These are phyloP conservation scores for Micrasema minimum DNA, from an alignment of 1,140 invertebrate species.

Conservation along the genomic window DNA sequence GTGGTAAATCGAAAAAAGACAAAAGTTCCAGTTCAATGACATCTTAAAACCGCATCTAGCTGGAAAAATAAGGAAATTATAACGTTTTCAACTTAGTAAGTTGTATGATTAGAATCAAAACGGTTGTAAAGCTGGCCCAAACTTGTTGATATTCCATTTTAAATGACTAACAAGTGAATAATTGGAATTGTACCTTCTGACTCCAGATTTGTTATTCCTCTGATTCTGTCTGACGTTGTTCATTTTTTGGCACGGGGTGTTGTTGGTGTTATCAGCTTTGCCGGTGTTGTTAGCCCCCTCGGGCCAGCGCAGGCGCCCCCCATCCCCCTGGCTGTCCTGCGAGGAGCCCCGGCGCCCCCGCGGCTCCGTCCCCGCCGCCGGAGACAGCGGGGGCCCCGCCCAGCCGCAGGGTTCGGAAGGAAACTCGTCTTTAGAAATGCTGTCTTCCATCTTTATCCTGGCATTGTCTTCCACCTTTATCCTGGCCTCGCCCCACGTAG, in stretches of 20 bases:
- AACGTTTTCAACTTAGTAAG: no score
- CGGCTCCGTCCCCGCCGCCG: neutral
- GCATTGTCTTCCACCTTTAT: constrained; percentile 21
- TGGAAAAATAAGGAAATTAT: no score
- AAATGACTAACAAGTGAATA: no score
- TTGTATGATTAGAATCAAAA: no score
- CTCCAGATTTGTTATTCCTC: neutral
- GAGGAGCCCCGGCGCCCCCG: constrained; percentile 22
- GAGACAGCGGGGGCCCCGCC: neutral
- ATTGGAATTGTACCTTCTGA: constrained; percentile 8
- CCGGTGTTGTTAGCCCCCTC: neutral
- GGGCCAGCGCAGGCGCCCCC: neutral
- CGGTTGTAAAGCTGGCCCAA: no score
- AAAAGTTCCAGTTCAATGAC: no score
- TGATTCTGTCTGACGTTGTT: neutral
- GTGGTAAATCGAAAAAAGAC: no score
- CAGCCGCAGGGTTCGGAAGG: no score
- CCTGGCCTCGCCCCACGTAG: neutral
- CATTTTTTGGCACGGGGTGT: neutral
- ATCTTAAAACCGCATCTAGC: no score
- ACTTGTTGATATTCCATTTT: no score
- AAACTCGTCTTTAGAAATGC: neutral
- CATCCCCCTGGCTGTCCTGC: constrained; percentile 21
- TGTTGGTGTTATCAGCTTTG: neutral
- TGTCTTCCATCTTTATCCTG: constrained; percentile 19